Evolutionary conservation across 92 coral and sea anemone species (phyloP).

Genomic region (Anthopleura xanthogrammica): DNA sequence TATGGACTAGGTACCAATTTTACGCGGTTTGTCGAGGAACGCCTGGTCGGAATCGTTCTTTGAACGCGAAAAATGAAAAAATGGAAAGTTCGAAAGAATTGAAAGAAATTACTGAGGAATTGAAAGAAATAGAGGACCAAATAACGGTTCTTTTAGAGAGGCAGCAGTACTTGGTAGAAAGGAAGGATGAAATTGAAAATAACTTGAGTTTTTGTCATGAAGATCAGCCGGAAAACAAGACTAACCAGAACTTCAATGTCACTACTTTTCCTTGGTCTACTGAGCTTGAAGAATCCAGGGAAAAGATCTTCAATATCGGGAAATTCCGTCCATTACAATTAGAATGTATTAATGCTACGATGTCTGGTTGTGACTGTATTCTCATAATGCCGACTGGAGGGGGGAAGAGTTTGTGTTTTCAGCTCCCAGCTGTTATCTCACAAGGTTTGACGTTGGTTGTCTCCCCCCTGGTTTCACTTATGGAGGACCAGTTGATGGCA

Average conservation of each 20-base stretch:
- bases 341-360: slow-evolving; percentile 86
- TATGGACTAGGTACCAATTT: neutral
- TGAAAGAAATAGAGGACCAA: slow-evolving; percentile 64
- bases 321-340: slow-evolving; percentile 82
- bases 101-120: slow-evolving; percentile 66
- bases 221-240: neutral
- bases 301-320: slow-evolving; percentile 58
- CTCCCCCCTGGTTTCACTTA: slow-evolving; percentile 88
- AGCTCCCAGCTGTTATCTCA: slow-evolving; percentile 85
- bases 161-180: slow-evolving; percentile 65
- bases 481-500: slow-evolving; percentile 96
- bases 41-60: slow-evolving; percentile 11
- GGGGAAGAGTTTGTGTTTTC: slow-evolving; percentile 91
- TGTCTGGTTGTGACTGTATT: slow-evolving; percentile 91
- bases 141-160: slow-evolving; percentile 68
- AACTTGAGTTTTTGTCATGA: slow-evolving; percentile 3
- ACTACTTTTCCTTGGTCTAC: slow-evolving; percentile 71
- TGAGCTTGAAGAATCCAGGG: slow-evolving; percentile 57
- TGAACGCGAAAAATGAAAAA: neutral
- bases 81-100: slow-evolving; percentile 67
- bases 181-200: slow-evolving; percentile 55
- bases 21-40: slow-evolving; percentile 7
- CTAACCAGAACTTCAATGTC: slow-evolving; percentile 47
- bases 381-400: slow-evolving; percentile 98
- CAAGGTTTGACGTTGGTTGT: slow-evolving; percentile 86